Conservation (phyloP, 2,888 invertebrate genomes). For the Macropis europaea region DNA sequence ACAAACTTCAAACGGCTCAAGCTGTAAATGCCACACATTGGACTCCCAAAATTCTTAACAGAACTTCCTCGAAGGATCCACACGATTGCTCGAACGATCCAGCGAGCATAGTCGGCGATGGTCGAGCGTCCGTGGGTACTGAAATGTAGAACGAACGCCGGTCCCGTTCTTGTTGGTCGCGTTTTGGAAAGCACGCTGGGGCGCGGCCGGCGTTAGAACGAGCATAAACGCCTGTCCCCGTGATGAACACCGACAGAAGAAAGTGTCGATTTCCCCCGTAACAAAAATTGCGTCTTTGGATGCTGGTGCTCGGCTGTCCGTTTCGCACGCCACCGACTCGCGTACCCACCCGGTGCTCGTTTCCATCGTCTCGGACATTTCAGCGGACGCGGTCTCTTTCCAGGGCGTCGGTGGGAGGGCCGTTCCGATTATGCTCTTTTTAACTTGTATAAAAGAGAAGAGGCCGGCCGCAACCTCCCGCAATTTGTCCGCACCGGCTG, state of each 20-base stretch:
- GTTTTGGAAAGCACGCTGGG: constrained; percentile 59
- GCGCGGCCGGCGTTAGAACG: constrained; percentile 28
- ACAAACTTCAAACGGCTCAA: no score
- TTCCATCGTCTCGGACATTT: constrained; percentile 22
- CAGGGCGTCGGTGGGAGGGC: constrained; percentile 58
- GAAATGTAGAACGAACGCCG: constrained; percentile 52
- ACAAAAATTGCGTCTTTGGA: constrained; percentile 46
- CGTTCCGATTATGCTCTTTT: constrained; percentile 64
- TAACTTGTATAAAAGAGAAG: constrained; percentile 75
- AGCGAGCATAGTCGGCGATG: background rate
- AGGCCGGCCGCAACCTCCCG: constrained; percentile 55
- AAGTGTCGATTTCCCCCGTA: constrained; percentile 65
- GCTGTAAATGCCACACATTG: no score
- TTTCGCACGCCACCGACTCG: constrained; percentile 28
- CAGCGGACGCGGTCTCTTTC: constrained; percentile 27
- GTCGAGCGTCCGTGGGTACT: background rate
- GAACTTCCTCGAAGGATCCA: no score
- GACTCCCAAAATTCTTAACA: no score
- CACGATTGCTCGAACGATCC: background rate
- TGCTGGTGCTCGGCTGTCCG: constrained; percentile 20
- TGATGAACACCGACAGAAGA: constrained; percentile 43
- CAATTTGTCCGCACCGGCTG: constrained; percentile 71
- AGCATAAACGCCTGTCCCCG: background rate
- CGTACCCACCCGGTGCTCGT: constrained; percentile 30
- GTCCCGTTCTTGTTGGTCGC: constrained; percentile 53